Evolutionary conservation across 2,113 vertebrate species (phyloP).

Genomic region (Tyrannus savana): DNA sequence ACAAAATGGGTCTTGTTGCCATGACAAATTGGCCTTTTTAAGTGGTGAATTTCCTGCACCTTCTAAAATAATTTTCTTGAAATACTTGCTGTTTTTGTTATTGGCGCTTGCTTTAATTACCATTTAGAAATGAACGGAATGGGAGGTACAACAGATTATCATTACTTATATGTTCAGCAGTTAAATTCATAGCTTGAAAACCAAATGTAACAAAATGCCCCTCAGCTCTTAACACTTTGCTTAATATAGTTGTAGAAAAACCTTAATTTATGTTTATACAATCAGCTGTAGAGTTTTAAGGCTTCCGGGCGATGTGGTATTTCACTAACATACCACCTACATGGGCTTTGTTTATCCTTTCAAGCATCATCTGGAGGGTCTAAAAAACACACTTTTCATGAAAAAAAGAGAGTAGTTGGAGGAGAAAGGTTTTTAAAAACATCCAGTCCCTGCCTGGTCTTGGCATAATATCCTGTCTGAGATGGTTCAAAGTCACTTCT

Average conservation of each 20-base stretch:
- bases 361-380: neutral
- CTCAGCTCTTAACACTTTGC: constrained; percentile 49
- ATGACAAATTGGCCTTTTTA: constrained; percentile 47
- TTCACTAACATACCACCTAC: neutral
- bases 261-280: constrained; percentile 61
- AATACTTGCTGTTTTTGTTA: constrained; percentile 62
- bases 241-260: constrained; percentile 53
- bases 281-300: constrained; percentile 9
- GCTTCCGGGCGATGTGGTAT: neutral
- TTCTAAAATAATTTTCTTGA: constrained; percentile 47
- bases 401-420: neutral
- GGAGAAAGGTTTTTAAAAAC: neutral
- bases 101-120: constrained; percentile 64
- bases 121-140: constrained; percentile 60
- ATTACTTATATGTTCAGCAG: constrained; percentile 44
- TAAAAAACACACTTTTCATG: neutral
- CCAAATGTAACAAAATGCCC: constrained; percentile 53
- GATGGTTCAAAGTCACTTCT: neutral
- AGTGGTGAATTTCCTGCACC: constrained; percentile 21
- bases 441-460: neutral
- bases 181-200: constrained; percentile 63
- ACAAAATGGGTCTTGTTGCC: constrained; percentile 35
- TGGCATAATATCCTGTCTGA: neutral
- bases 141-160: constrained; percentile 57
- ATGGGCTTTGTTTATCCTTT: constrained; percentile 9